Evolutionary conservation across 2,888 invertebrate species (phyloP), one percentile per base, ranked within the genome.

Genomic region (Callinectes sapidus): DNA sequence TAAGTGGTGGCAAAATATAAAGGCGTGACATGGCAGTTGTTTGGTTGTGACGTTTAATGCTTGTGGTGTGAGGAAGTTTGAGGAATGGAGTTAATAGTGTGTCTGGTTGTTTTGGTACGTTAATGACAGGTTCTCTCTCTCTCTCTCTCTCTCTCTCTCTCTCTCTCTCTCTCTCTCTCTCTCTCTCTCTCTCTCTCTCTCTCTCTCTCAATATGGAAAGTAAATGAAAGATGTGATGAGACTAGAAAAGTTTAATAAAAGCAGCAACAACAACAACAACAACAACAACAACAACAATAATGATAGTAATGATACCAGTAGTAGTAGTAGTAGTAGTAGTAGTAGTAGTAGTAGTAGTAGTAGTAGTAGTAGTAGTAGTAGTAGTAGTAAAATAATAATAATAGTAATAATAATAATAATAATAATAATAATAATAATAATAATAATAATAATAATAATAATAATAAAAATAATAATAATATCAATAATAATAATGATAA

Each of bases 181-280:
- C 35, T 88, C 88, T 48, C 55, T 48, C 55, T 88, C 88, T 55
- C 28, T 48, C 66, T 35, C 89, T 18, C 66, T 8, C 32, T 61
- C 86, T n/a, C n/a, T n/a, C n/a, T n/a, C n/a, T n/a, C n/a, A n/a
- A n/a, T n/a, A n/a, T n/a, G n/a, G n/a, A n/a, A n/a, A n/a, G n/a
- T n/a, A n/a, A n/a, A n/a, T n/a, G n/a, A n/a, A n/a, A n/a, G n/a
- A n/a, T n/a, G n/a, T n/a, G n/a, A n/a, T n/a, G n/a, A 39, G 86
- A 32, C 5, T 32, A 86, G 6, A n/a, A 8, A 86, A 0, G 16
- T 16, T 16, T 32, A 86, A 35, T 35, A 35, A 35, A 0, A 86
- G 32, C 18, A 6, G 8, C 8, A 6, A 28, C 8, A 71, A 18
- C 6, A 42, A 42, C 6, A 42, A 42, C 6, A 42, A 42, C 6